These are phyloP conservation scores for Drosophila saltans DNA, from an alignment of 1,140 invertebrate species.

Conservation along the genomic window DNA sequence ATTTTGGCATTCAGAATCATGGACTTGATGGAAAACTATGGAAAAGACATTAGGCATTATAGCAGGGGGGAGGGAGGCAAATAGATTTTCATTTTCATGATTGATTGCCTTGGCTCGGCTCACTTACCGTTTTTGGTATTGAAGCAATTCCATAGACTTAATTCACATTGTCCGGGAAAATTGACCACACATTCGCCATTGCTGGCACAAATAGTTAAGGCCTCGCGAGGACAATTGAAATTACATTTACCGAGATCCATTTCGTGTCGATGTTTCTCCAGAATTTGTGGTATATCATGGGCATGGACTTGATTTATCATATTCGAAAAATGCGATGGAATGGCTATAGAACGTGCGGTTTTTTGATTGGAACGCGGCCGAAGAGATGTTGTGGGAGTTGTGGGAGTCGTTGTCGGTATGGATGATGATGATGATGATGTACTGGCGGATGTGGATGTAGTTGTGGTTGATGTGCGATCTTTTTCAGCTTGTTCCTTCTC, in stretches of 20 bases:
- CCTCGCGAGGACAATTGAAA: conserved; percentile 51
- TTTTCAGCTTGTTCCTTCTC: conserved; percentile 40
- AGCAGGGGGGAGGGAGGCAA: not conserved
- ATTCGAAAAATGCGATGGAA: conserved; percentile 16
- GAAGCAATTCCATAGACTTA: conserved; percentile 72
- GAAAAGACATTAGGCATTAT: too few relatives aligned
- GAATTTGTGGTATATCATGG: conserved; percentile 49
- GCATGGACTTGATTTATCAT: conserved; percentile 31
- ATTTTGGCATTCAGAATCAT: conserved; percentile 63
- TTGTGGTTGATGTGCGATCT: conserved; percentile 27
- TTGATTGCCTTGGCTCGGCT: too few relatives aligned
- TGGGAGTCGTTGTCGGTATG: too few relatives aligned
- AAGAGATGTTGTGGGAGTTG: too few relatives aligned
- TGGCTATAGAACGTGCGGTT: conserved; percentile 37
- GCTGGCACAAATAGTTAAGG: conserved; percentile 64
- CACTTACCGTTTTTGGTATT: conserved; percentile 69
- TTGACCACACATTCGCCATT: conserved; percentile 71
- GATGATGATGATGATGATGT: too few relatives aligned
- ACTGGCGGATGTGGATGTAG: too few relatives aligned
- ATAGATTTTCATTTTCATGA: not conserved
- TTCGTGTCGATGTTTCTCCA: conserved; percentile 48
- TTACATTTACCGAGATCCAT: conserved; percentile 63
- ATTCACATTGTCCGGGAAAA: conserved; percentile 72
- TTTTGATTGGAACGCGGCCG: conserved; percentile 13
- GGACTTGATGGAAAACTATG: conserved; percentile 64